Conservation (phyloP, 2,113 vertebrate species). For the Syngnathus scovelli region DNA sequence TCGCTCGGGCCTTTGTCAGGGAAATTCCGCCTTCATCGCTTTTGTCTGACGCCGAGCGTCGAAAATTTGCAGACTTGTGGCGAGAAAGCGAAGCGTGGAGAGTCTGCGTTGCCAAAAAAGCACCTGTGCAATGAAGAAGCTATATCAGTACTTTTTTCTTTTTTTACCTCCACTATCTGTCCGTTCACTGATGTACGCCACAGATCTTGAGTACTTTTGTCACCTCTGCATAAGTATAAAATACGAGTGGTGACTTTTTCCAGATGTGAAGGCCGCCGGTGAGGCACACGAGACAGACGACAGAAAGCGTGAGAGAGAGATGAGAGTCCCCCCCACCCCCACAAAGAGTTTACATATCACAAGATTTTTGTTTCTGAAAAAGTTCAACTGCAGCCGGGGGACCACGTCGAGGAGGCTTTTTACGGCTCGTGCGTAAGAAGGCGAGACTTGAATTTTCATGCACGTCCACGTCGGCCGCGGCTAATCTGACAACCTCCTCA, state of each 20-base stretch:
- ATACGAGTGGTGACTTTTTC: slow-evolving; percentile 41
- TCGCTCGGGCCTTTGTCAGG: slow-evolving; percentile 46
- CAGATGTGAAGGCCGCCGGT: slow-evolving; percentile 44
- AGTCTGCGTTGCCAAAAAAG: too few relatives aligned
- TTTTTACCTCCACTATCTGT: neutral
- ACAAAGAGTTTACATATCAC: slow-evolving; percentile 46
- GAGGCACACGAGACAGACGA: slow-evolving; percentile 35
- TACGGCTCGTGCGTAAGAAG: neutral
- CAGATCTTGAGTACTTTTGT: neutral
- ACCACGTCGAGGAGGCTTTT: slow-evolving; percentile 22
- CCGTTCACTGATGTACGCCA: neutral
- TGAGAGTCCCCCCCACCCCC: slow-evolving; percentile 21
- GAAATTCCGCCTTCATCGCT: slow-evolving; percentile 55
- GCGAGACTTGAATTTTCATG: neutral
- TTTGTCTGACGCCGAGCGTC: slow-evolving; percentile 43
- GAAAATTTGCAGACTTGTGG: neutral
- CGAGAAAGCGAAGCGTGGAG: too few relatives aligned
- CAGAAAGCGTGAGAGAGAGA: slow-evolving; percentile 20
- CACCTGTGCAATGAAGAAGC: too few relatives aligned
- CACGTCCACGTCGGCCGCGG: neutral
- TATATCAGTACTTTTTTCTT: neutral
- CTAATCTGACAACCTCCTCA: neutral
- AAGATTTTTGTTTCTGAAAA: slow-evolving; percentile 57
- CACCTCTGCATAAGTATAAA: slow-evolving; percentile 31
- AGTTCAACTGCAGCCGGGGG: slow-evolving; percentile 34